Percentiles rank a stretch among this genome's conserved stretches.
These are phyloP conservation scores for Crenichthys baileyi DNA, from an alignment of 2,797 vertebrate genomes.

Conservation along the genomic window DNA sequence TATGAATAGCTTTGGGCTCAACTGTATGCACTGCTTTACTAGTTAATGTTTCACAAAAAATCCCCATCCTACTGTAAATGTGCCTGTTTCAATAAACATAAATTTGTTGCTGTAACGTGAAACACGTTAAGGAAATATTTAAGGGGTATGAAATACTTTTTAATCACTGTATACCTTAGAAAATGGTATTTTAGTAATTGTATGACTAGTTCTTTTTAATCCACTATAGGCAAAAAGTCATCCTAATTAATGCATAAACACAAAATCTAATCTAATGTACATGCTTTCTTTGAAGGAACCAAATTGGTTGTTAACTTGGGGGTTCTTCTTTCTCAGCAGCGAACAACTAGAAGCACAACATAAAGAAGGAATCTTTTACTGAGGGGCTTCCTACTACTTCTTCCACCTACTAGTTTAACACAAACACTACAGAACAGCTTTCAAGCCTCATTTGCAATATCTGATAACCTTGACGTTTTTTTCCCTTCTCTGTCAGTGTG, in stretches of 20 bases:
- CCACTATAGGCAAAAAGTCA: too few relatives aligned
- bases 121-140: neutral
- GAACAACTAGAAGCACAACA: neutral
- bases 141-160: too few relatives aligned
- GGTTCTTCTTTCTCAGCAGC: neutral
- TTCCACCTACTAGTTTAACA: constrained; percentile 19
- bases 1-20: neutral
- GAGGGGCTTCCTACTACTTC: neutral
- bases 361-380: neutral
- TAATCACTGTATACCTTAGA: neutral
- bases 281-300: neutral
- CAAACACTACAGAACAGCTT: constrained; percentile 30
- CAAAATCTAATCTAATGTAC: neutral
- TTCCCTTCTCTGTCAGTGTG: constrained; percentile 21
- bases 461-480: constrained; percentile 40
- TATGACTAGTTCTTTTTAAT: too few relatives aligned
- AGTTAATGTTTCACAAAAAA: neutral
- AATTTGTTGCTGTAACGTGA: neutral
- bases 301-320: neutral
- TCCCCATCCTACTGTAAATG: neutral
- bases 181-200: neutral
- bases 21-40: neutral
- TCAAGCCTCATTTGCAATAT: constrained; percentile 52
- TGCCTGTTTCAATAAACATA: neutral
- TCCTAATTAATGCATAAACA: neutral